These are phyloP conservation scores for Oreochromis mossambicus DNA, from an alignment of 2,797 vertebrate species.

Conservation along the genomic window DNA sequence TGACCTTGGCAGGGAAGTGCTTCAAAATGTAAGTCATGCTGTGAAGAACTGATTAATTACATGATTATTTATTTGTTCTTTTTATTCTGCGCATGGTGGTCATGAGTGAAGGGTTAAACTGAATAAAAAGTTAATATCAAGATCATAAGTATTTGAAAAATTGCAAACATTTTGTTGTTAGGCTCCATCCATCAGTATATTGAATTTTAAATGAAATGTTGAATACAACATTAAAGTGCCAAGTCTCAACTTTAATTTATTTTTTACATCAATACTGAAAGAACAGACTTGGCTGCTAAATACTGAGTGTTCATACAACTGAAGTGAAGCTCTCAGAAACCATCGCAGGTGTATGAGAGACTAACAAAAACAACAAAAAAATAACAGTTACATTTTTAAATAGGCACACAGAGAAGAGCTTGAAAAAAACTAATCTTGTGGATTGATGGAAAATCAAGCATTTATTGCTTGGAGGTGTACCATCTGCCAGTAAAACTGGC, in stretches of 20 bases:
- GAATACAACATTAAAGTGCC: neutral
- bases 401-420: neutral
- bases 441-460: neutral
- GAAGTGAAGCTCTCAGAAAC: neutral
- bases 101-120: neutral
- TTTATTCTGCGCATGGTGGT: neutral
- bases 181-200: neutral
- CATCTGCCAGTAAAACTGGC: neutral
- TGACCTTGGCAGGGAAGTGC: constrained; percentile 14
- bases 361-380: neutral
- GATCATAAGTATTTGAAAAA: neutral
- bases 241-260: neutral
- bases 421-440: neutral
- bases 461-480: neutral
- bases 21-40: neutral
- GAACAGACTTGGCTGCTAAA: neutral
- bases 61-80: neutral
- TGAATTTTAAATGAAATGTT: neutral
- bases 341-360: neutral
- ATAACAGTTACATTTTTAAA: neutral
- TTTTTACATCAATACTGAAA: neutral
- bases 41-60: neutral
- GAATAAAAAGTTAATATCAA: neutral
- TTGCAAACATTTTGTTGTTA: neutral
- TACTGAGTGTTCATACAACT: neutral